A percentile compares a stretch with the other conserved stretches of the same genome.
phyloP scores from a whole-genome alignment of 2,797 vertebrate genomes.

The Australoheros facetus region DNA sequence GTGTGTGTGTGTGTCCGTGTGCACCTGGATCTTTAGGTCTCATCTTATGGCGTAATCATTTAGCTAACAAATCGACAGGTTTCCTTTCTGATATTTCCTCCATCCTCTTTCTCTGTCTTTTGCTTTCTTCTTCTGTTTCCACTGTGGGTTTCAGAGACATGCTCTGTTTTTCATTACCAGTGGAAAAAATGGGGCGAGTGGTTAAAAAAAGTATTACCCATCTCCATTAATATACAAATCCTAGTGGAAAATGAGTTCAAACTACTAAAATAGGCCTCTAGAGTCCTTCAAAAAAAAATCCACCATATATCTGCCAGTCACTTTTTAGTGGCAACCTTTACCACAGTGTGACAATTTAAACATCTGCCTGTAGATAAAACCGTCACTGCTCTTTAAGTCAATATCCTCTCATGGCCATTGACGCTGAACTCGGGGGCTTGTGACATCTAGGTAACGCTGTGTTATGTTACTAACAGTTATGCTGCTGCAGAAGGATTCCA shows the following conservation, averaged over 20 bases:
- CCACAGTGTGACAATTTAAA: slow-evolving; percentile 41
- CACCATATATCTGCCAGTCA: slow-evolving; percentile 32
- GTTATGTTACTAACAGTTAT: background rate
- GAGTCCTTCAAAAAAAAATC: slow-evolving; percentile 39
- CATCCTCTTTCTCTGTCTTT: slow-evolving; percentile 18
- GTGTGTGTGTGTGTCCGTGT: background rate
- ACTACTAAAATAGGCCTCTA: slow-evolving; percentile 57
- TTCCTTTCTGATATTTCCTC: slow-evolving; percentile 48
- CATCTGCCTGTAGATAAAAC: slow-evolving; percentile 22
- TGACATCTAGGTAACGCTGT: background rate
- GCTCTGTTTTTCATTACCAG: slow-evolving; percentile 79
- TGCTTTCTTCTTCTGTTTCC: slow-evolving; percentile 50
- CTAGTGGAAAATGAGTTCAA: slow-evolving; percentile 65
- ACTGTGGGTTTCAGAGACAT: slow-evolving; percentile 57
- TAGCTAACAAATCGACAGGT: slow-evolving; percentile 18
- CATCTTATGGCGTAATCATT: slow-evolving; percentile 1
- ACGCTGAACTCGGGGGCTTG: background rate
- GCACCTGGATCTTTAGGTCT: slow-evolving; percentile 3
- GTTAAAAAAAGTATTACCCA: slow-evolving; percentile 64
- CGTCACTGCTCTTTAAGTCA: slow-evolving; percentile 10
- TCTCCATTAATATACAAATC: slow-evolving; percentile 62
- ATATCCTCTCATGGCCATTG: slow-evolving; percentile 8
- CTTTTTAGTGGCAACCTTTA: slow-evolving; percentile 55
- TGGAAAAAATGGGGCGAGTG: slow-evolving; percentile 69
- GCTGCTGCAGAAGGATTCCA: background rate